Evolutionary conservation across 2,797 vertebrate species (phyloP), one percentile per base, ranked within the genome.

Genomic region (Hirundo rustica): DNA sequence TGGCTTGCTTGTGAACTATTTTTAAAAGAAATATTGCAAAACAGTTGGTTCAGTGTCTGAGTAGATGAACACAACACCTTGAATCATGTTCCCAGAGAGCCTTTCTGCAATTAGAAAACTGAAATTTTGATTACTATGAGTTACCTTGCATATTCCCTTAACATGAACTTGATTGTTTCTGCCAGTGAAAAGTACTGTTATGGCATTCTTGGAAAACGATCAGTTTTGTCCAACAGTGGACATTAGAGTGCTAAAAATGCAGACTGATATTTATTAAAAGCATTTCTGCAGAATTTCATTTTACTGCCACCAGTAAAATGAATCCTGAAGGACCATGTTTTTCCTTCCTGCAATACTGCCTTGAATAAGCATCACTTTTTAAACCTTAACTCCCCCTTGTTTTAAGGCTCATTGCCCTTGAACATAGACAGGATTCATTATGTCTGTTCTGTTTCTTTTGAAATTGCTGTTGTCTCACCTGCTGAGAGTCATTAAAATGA

Each of bases 181-280:
- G 65, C 62, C 78, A 81, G 73, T 64, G 88, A 90, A 93, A 45
- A 70, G 64, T 68, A 70, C 25, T 73, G 16, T 78, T 89, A 73
- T 13, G 54, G 27, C 10, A 13, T 96, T 96, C 82, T 86, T 92
- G 67, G 70, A 93, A 96, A 92, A 60, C 36, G 89, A 84, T 70
- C 48, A 42, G 30, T 91, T 86, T 85, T 81, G 25, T 72, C 54
- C 21, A 70, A 19, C 21, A 72, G 58, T 70, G 55, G 64, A 85
- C 38, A 75, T 89, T 68, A 21, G 38, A 38, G 18, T 67, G 51
- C 54, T 86, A 70, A 89, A 96, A 93, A 93, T 67, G 66, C 34
- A 83, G 66, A 91, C 75, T 78, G 73, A 66, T 86, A 55, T 84
- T 91, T 92, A 66, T 62, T 81, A 73, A 94, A 86, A 92, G 45